Evolutionary conservation across 2,888 invertebrate species (phyloP).

Genomic region (Thera britannica): DNA sequence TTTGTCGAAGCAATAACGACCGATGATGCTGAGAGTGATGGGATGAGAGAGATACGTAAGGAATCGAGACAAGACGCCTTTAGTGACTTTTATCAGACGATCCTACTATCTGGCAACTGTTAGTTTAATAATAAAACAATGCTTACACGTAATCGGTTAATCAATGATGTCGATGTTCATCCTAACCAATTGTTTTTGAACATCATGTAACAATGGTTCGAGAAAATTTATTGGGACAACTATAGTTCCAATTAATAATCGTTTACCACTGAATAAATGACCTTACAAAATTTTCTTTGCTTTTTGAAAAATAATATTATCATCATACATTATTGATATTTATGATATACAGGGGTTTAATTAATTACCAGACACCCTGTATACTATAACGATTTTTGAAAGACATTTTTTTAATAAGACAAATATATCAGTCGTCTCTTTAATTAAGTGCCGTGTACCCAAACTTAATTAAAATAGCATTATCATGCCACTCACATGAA

Average conservation of each 20-base stretch:
- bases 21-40: slow-evolving; percentile 36
- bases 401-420: too few relatives aligned
- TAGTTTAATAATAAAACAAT: slow-evolving; percentile 33
- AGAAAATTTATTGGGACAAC: neutral
- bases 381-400: too few relatives aligned
- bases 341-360: neutral
- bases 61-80: slow-evolving; percentile 33
- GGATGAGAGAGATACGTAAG: slow-evolving; percentile 2
- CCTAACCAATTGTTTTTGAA: slow-evolving; percentile 18
- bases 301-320: neutral
- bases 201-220: neutral
- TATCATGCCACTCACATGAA: neutral
- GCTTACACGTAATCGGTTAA: slow-evolving; percentile 22
- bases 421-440: too few relatives aligned
- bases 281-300: neutral
- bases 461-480: neutral
- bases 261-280: neutral
- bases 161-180: slow-evolving; percentile 23
- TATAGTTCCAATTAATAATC: neutral
- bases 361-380: too few relatives aligned
- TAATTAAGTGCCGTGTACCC: too few relatives aligned
- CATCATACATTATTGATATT: neutral
- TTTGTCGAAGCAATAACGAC: slow-evolving; percentile 26
- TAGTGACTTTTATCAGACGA: slow-evolving; percentile 28
- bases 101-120: slow-evolving; percentile 30